phyloP scores from a whole-genome alignment of 92 coral and sea anemone species.

The Zoanthus sansibaricus region DNA sequence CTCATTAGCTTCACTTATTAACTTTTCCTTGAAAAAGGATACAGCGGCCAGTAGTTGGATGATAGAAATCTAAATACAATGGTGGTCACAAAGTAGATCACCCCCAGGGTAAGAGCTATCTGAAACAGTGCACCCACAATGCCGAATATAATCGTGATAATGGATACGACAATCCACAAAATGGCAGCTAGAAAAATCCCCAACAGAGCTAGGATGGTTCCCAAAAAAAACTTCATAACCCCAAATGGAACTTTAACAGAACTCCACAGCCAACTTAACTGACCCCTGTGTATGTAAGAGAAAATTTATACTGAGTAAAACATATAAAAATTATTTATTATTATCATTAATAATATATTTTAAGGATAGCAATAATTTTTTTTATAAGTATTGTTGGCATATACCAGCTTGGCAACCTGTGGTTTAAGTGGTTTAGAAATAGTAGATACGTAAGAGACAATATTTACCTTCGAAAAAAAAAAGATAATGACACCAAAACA shows the following conservation, averaged over 20 bases:
- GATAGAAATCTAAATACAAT: not conserved
- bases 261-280: constrained; percentile 32
- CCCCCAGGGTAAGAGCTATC: constrained; percentile 29
- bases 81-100: constrained; percentile 35
- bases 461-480: too few species aligned
- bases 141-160: constrained; percentile 18
- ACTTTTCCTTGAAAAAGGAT: constrained; percentile 9
- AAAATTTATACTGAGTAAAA: not conserved
- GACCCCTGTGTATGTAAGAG: constrained; percentile 31
- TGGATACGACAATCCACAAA: constrained; percentile 11
- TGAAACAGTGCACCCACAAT: constrained; percentile 26
- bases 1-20: not conserved
- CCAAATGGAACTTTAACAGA: constrained; percentile 20
- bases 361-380: too few species aligned
- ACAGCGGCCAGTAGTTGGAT: constrained; percentile 5
- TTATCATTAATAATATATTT: too few species aligned
- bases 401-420: too few species aligned
- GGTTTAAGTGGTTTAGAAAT: too few species aligned
- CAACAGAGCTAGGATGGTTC: constrained; percentile 33
- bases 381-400: too few species aligned
- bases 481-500: too few species aligned
- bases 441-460: too few species aligned
- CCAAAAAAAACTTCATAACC: constrained; percentile 30
- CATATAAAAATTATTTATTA: not conserved
- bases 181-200: constrained; percentile 28